A percentile compares a stretch with the other conserved stretches of the same genome.
These are phyloP conservation scores for Agrilus planipennis DNA, from an alignment of 1,140 invertebrate species.

Conservation along the genomic window DNA sequence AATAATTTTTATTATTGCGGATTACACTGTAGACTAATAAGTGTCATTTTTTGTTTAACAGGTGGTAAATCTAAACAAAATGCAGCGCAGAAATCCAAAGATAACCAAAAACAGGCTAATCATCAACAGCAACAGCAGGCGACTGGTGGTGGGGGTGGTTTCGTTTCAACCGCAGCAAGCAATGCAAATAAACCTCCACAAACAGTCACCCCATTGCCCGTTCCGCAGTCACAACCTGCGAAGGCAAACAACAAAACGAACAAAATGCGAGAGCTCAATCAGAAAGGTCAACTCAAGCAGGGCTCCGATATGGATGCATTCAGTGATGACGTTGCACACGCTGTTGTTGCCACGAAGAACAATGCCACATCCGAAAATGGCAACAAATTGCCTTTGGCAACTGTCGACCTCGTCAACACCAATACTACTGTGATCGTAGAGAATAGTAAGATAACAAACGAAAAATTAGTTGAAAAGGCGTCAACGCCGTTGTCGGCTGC, in stretches of 20 bases:
- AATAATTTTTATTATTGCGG: too few relatives aligned
- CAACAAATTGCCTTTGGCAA: slow-evolving; percentile 1
- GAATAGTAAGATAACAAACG: too few relatives aligned
- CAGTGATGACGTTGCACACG: slow-evolving; percentile 18
- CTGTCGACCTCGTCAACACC: slow-evolving; percentile 1
- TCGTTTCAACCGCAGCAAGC: slow-evolving; percentile 5
- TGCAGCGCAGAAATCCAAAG: too few relatives aligned
- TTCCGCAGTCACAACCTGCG: slow-evolving; percentile 21
- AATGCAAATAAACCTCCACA: slow-evolving; percentile 9
- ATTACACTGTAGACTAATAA: too few relatives aligned
- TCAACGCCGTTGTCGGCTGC: slow-evolving; percentile 1
- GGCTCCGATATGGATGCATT: slow-evolving; percentile 37
- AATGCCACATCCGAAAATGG: too few relatives aligned
- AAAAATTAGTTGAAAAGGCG: too few relatives aligned
- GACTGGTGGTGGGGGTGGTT: too few relatives aligned
- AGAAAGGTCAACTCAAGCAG: slow-evolving; percentile 33
- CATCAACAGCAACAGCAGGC: slow-evolving; percentile 2
- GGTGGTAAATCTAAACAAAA: slow-evolving; percentile 27
- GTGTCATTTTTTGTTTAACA: not conserved
- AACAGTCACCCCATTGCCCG: slow-evolving; percentile 9
- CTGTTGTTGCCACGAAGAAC: slow-evolving; percentile 1
- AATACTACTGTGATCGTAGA: slow-evolving; percentile 6
- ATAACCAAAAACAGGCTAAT: not conserved
- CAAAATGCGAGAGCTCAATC: slow-evolving; percentile 31
- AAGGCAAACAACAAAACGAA: slow-evolving; percentile 25